These are phyloP conservation scores for Pygoscelis adeliae DNA, from an alignment of 2,113 vertebrate genomes.

Conservation along the genomic window DNA sequence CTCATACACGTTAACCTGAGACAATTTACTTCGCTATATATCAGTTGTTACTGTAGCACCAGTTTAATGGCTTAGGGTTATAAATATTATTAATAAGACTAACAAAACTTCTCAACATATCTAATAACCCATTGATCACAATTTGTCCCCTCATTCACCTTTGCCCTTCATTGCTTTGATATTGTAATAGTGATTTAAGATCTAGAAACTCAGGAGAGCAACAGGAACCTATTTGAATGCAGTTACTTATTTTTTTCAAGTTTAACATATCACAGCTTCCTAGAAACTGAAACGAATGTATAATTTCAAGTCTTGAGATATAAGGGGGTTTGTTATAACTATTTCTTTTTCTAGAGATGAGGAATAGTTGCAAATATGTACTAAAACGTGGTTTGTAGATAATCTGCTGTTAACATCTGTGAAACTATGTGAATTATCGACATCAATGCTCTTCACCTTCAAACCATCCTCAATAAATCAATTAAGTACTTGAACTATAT, in stretches of 20 bases:
- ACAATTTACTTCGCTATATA: conserved; percentile 74
- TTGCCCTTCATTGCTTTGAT: conserved; percentile 36
- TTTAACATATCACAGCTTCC: not conserved
- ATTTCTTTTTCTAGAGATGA: not conserved
- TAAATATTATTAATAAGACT: conserved; percentile 77
- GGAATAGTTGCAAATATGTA: not conserved
- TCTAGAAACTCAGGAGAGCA: not conserved
- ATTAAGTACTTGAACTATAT: not conserved
- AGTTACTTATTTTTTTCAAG: not conserved
- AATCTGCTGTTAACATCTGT: not conserved
- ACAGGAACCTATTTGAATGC: not conserved
- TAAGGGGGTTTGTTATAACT: not conserved
- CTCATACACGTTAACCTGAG: not conserved
- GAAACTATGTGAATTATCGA: not conserved
- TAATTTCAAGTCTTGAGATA: not conserved
- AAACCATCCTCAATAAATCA: not conserved
- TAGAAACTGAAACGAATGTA: not conserved
- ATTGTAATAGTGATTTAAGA: conserved; percentile 35
- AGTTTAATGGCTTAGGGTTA: conserved; percentile 74
- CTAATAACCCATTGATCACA: conserved; percentile 76
- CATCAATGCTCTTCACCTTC: not conserved
- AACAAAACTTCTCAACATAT: conserved; percentile 68
- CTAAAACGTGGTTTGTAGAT: not conserved
- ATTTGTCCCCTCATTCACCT: conserved; percentile 71
- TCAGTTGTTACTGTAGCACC: conserved; percentile 52